phyloP scores from a whole-genome alignment of 2,888 invertebrate species.

The Tromatobia lineatoria region DNA sequence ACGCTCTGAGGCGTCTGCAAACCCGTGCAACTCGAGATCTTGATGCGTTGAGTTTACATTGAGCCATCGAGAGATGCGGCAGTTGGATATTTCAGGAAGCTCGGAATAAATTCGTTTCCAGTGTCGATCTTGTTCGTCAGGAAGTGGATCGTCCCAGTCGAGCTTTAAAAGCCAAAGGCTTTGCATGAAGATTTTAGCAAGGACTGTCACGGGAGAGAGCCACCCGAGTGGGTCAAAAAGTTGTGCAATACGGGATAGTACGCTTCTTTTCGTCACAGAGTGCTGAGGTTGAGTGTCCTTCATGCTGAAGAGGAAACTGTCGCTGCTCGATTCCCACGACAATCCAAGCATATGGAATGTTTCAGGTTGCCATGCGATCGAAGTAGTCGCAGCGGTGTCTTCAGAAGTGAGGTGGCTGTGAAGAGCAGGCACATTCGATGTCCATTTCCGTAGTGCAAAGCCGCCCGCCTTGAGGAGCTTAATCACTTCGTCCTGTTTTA shows the following conservation, averaged over 20 bases:
- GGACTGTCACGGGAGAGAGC: background rate
- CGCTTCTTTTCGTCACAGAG: too few species aligned
- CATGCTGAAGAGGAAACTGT: constrained; percentile 9
- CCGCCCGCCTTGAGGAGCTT: too few species aligned
- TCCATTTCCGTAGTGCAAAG: too few species aligned
- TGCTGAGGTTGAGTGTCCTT: too few species aligned
- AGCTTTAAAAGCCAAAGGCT: too few species aligned
- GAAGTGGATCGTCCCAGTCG: too few species aligned
- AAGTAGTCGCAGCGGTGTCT: constrained; percentile 2
- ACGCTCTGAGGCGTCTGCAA: too few species aligned
- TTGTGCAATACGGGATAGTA: constrained; percentile 5
- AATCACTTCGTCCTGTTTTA: too few species aligned
- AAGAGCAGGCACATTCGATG: background rate
- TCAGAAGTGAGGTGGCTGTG: background rate
- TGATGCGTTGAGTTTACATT: background rate
- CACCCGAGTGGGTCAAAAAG: constrained; percentile 11
- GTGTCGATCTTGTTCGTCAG: too few species aligned
- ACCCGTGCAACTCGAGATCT: constrained; percentile 34
- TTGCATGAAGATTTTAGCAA: constrained; percentile 32
- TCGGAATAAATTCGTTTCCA: constrained; percentile 24
- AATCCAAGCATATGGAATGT: constrained; percentile 32
- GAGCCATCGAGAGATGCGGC: constrained; percentile 32
- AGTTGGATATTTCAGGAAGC: constrained; percentile 9
- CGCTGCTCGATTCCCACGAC: constrained; percentile 29
- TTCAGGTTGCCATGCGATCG: constrained; percentile 35